Base-by-base conservation (phyloP, 2,113 vertebrate species). In the Otis tarda region DNA sequence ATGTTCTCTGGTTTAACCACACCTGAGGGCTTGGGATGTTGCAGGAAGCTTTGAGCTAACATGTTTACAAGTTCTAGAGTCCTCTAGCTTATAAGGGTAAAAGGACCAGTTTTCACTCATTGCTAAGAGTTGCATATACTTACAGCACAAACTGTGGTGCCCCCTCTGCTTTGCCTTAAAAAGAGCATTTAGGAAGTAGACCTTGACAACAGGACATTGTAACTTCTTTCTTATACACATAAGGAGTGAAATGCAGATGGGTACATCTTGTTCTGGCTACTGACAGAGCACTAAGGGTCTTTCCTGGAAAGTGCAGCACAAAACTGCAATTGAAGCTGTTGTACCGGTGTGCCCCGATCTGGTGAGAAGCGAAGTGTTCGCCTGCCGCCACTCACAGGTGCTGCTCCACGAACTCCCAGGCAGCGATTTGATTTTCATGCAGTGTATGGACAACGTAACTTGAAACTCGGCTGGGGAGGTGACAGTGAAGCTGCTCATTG, bases 101-200 rank as follows among this genome's bases (percentile, higher is more conserved):
- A 68, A 45, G 12, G 33, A 83, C 5, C 2, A 2, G 9, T 43
- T 81, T 65, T 41, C 52, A 57, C 20, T 61, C 52, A 18, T 11
- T 0, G 0, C 47, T 14, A 43, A 20, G 53, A 55, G 52, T 1
- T 12, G 15, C 15, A 25, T 16, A 37, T 9, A 30, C 22, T 31
- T 30, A 15, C 0, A 64, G n/a, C 64, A 53, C 45, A 47, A 69
- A 8, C 20, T 6, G 33, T 9, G 12, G 6, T 27, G 31, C 8
- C 9, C 39, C 10, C 55, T 41, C 45, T 43, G 24, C 25, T 57
- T 17, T 61, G 63, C 45, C 83, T 77, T 24, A 27, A 77, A 77
- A 17, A 1, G 8, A 39, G 23, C 1, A 1, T 39, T 74, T 37
- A 24, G 8, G 52, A 90, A 85, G 41, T 0, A 41, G 15, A 33